Conservation (phyloP, 2,888 invertebrate genomes). For the Hyppa rectilinea region DNA sequence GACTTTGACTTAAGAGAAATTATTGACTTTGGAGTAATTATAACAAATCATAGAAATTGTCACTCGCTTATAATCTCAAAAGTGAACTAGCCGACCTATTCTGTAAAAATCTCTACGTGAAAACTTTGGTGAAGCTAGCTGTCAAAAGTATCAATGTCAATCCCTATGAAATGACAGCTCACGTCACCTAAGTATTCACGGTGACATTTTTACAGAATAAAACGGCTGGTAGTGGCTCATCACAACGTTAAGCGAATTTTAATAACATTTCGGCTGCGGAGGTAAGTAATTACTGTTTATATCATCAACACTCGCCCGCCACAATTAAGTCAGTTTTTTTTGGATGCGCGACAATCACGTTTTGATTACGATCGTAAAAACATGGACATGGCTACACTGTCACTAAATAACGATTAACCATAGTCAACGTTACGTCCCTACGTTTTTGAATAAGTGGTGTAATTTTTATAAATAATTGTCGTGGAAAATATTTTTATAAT, state of each 20-base stretch:
- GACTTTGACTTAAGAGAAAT: too few relatives aligned
- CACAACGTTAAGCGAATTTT: conserved; percentile 87
- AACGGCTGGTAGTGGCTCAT: conserved; percentile 53
- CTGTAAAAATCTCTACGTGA: background rate
- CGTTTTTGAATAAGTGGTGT: conserved; percentile 66
- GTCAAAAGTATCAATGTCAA: background rate
- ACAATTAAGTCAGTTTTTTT: conserved; percentile 88
- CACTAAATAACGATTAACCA: conserved; percentile 78
- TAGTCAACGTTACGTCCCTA: conserved; percentile 69
- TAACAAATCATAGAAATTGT: conserved; percentile 63
- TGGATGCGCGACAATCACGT: conserved; percentile 87
- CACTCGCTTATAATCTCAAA: conserved; percentile 61
- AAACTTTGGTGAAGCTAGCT: background rate
- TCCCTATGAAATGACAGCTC: background rate
- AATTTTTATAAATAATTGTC: conserved; percentile 65
- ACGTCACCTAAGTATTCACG: background rate
- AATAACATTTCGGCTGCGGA: conserved; percentile 87
- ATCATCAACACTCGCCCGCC: conserved; percentile 87
- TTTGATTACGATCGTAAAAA: conserved; percentile 87
- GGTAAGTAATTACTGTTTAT: conserved; percentile 88
- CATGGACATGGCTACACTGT: conserved; percentile 79
- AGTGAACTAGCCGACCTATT: conserved; percentile 40
- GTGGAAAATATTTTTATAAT: conserved; percentile 53
- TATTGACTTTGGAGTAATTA: too few relatives aligned
- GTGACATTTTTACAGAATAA: background rate